Evolutionary conservation across 2,888 invertebrate genomes (phyloP).

Genomic region (Zonitis immaculata): DNA sequence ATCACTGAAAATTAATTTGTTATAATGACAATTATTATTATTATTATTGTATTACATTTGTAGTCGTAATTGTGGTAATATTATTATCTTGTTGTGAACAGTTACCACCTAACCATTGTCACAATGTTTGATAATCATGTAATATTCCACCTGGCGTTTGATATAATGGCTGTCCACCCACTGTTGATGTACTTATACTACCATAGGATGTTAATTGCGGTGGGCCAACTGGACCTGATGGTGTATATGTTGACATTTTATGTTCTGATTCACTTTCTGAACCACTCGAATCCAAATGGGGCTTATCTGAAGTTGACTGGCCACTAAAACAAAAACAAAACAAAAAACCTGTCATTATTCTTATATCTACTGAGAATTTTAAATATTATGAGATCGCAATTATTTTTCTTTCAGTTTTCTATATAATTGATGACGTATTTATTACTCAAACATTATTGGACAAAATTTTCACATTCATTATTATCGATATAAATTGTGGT

Average conservation of each 20-base stretch:
- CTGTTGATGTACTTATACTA: neutral
- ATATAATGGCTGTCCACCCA: constrained; percentile 41
- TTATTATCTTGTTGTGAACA: constrained; percentile 23
- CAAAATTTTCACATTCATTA: too few relatives aligned
- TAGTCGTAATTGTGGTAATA: neutral
- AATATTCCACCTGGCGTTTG: constrained; percentile 44
- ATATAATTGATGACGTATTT: too few relatives aligned
- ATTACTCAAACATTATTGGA: too few relatives aligned
- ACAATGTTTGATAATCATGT: constrained; percentile 50
- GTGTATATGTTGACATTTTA: constrained; percentile 39
- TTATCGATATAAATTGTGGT: neutral
- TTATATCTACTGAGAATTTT: too few relatives aligned
- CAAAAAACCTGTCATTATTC: too few relatives aligned
- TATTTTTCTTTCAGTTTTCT: too few relatives aligned
- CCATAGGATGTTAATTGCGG: constrained; percentile 34
- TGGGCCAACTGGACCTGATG: constrained; percentile 27
- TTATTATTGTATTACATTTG: neutral
- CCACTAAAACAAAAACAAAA: constrained; percentile 43
- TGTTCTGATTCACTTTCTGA: constrained; percentile 47
- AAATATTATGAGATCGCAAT: too few relatives aligned
- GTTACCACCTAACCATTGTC: constrained; percentile 45
- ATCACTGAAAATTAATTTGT: constrained; percentile 1
- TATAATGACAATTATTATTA: neutral
- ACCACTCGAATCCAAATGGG: constrained; percentile 47
- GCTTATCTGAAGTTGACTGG: constrained; percentile 44